Percentiles rank a stretch among this genome's conserved stretches.
These are phyloP conservation scores for Catocala nupta DNA, from an alignment of 2,888 invertebrate genomes.

Conservation along the genomic window DNA sequence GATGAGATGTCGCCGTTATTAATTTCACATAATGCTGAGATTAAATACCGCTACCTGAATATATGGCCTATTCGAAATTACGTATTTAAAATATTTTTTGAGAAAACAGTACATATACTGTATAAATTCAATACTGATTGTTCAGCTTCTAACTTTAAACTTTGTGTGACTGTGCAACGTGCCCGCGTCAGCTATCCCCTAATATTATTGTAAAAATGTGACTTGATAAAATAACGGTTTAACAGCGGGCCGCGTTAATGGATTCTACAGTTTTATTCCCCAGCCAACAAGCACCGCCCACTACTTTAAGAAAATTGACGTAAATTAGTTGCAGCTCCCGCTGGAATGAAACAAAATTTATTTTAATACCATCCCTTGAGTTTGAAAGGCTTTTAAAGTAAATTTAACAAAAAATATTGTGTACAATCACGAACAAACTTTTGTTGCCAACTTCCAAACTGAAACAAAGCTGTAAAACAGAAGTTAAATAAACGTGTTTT, in stretches of 20 bases:
- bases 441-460: background rate
- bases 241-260: slow-evolving; percentile 36
- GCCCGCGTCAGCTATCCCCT: background rate
- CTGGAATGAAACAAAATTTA: slow-evolving; percentile 12
- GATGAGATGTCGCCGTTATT: no score
- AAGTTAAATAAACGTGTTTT: no score
- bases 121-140: no score
- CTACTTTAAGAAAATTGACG: slow-evolving; percentile 28
- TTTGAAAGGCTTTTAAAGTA: slow-evolving; percentile 10
- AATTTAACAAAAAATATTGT: slow-evolving; percentile 7
- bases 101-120: no score
- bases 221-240: slow-evolving; percentile 38
- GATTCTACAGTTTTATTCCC: slow-evolving; percentile 38
- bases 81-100: no score
- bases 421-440: slow-evolving; percentile 1
- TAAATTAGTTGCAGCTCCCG: slow-evolving; percentile 24
- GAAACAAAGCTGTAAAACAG: no score
- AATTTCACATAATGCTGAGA: no score
- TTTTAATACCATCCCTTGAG: slow-evolving; percentile 1
- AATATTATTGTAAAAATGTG: slow-evolving; percentile 21
- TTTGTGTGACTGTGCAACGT: background rate
- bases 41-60: no score
- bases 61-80: no score
- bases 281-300: slow-evolving; percentile 15
- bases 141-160: background rate